phyloP scores from a whole-genome alignment of 2,888 invertebrate species.

The Oscheius sp. region DNA sequence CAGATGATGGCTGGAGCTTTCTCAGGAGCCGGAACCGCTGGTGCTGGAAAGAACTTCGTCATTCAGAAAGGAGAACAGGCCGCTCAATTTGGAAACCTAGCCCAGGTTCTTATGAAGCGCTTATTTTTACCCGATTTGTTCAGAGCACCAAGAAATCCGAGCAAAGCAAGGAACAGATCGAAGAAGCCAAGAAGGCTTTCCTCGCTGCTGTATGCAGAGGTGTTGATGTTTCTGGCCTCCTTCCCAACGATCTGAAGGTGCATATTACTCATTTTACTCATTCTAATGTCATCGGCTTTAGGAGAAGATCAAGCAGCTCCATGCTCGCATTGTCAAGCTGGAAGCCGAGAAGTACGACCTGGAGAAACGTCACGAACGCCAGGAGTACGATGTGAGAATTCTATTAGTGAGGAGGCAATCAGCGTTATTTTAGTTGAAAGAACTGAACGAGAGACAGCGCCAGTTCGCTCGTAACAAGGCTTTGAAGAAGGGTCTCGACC shows the following conservation, averaged over 20 bases:
- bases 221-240: constrained; percentile 68
- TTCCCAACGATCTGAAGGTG: constrained; percentile 71
- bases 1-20: constrained; percentile 73
- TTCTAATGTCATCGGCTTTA: neutral
- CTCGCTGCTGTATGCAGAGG: constrained; percentile 67
- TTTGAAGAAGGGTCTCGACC: constrained; percentile 72
- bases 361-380: constrained; percentile 73
- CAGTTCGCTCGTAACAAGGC: constrained; percentile 73
- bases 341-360: constrained; percentile 73
- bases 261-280: neutral
- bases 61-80: constrained; percentile 62
- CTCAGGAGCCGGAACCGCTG: constrained; percentile 57
- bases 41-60: constrained; percentile 68
- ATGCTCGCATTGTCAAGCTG: constrained; percentile 71
- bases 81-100: constrained; percentile 62
- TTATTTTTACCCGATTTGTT: constrained; percentile 4
- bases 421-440: constrained; percentile 63
- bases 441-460: constrained; percentile 71
- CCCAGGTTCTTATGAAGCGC: constrained; percentile 34
- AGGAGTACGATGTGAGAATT: constrained; percentile 71
- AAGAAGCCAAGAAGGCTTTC: constrained; percentile 70
- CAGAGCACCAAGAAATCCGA: constrained; percentile 39
- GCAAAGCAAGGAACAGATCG: constrained; percentile 64
- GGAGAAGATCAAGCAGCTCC: constrained; percentile 71
- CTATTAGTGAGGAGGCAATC: too few species aligned